phyloP scores from a whole-genome alignment of 2,888 invertebrate genomes.

The Phoronis australis region DNA sequence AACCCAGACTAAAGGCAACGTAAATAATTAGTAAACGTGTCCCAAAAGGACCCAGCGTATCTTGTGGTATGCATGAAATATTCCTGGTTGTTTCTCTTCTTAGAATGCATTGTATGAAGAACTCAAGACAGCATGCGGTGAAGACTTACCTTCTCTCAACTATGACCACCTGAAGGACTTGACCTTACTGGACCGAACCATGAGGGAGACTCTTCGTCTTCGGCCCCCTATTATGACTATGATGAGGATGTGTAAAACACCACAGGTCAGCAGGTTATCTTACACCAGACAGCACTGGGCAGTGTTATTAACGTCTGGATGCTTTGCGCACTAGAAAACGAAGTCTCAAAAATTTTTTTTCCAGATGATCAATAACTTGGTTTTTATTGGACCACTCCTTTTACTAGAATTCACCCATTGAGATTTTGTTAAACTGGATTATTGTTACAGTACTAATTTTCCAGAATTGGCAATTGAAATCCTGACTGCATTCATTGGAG shows the following conservation, averaged over 20 bases:
- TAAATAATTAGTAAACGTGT: background rate
- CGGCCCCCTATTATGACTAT: conserved; percentile 43
- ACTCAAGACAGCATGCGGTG: conserved; percentile 26
- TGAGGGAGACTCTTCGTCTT: conserved; percentile 40
- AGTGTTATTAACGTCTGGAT: too few species aligned
- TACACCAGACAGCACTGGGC: too few species aligned
- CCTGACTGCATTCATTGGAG: too few species aligned
- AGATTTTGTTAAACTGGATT: too few species aligned
- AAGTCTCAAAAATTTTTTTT: too few species aligned
- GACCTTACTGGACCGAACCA: conserved; percentile 32
- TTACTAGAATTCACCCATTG: too few species aligned
- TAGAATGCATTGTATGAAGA: conserved; percentile 32
- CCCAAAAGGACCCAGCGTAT: background rate
- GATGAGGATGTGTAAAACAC: conserved; percentile 35
- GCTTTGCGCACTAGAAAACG: too few species aligned
- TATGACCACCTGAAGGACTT: conserved; percentile 36
- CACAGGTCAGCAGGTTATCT: conserved; percentile 27
- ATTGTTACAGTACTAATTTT: too few species aligned
- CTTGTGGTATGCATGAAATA: background rate
- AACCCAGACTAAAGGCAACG: too few species aligned
- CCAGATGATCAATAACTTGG: too few species aligned
- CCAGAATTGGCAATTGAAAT: too few species aligned
- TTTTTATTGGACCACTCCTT: too few species aligned
- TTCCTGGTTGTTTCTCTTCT: conserved; percentile 4
- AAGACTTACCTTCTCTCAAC: conserved; percentile 14